A percentile compares a stretch with the other conserved stretches of the same genome.
Conservation (phyloP, 2,888 invertebrate genomes). For the Drosophila hamatofila region DNA sequence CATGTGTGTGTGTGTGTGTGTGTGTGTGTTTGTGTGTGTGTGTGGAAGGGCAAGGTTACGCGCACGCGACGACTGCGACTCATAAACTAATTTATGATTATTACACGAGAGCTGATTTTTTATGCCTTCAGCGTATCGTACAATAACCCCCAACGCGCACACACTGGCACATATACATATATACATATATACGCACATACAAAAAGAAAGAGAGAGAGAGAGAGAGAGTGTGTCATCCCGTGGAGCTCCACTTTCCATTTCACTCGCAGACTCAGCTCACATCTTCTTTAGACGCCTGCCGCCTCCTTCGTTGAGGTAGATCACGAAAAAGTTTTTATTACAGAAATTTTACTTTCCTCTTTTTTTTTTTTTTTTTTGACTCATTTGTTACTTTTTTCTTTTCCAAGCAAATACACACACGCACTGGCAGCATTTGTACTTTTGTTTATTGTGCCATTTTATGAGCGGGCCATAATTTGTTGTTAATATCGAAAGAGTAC, state of each 20-base stretch:
- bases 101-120: conserved; percentile 80
- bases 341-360: conserved; percentile 66
- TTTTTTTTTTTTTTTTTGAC: conserved; percentile 28
- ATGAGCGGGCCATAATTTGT: conserved; percentile 78
- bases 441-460: conserved; percentile 78
- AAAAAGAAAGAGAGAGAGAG: not conserved
- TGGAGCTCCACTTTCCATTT: conserved; percentile 69
- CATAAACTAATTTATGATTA: conserved; percentile 84
- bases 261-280: conserved; percentile 38
- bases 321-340: conserved; percentile 79
- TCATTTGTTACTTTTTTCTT: conserved; percentile 56
- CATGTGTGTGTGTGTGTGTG: conserved; percentile 16
- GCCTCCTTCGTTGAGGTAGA: conserved; percentile 77
- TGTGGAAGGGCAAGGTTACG: conserved; percentile 83
- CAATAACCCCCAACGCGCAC: conserved; percentile 52
- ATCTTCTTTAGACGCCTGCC: conserved; percentile 41
- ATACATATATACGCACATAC: not conserved
- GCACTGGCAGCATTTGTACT: conserved; percentile 35
- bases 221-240: conserved; percentile 20
- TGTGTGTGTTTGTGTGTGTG: conserved; percentile 21
- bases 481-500: conserved; percentile 72
- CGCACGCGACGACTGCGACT: conserved; percentile 77
- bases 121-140: conserved; percentile 68
- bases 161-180: not conserved
- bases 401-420: conserved; percentile 16